Evolutionary conservation across 2,113 vertebrate species (phyloP).

Genomic region (Oenanthe melanoleuca): DNA sequence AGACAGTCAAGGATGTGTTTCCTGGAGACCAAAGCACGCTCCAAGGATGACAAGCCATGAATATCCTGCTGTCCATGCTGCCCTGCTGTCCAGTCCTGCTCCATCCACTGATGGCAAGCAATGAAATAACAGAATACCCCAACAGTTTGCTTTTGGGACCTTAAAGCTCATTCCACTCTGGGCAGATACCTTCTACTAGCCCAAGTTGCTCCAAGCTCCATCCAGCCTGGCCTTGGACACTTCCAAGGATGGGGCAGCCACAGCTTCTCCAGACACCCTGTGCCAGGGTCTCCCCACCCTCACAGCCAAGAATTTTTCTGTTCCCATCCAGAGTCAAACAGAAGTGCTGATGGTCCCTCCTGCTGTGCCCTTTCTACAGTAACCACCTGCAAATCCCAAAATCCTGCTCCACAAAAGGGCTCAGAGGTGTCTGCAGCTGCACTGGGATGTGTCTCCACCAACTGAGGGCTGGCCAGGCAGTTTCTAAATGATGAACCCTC

Average conservation of each 20-base stretch:
- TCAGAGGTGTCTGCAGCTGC: rapidly evolving
- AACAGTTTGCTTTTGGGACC: not conserved
- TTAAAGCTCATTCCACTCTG: not conserved
- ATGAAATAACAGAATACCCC: not conserved
- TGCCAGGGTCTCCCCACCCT: not conserved
- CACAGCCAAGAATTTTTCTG: not conserved
- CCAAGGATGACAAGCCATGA: not conserved
- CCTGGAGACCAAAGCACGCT: not conserved
- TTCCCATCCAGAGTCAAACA: not conserved
- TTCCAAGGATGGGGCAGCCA: not conserved
- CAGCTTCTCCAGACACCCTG: not conserved
- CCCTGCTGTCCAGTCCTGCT: not conserved
- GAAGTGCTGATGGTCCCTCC: not conserved
- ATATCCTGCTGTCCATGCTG: not conserved
- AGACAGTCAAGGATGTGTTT: not conserved
- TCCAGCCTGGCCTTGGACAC: not conserved
- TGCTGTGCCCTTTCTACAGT: not conserved
- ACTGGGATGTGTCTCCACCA: not conserved
- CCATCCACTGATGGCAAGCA: rapidly evolving
- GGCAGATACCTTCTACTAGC: not conserved
- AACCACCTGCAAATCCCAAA: not conserved
- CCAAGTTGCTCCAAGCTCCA: not conserved
- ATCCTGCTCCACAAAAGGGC: not conserved
- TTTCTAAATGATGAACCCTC: not conserved
- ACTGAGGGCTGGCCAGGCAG: not conserved